Evolutionary conservation across 1,140 invertebrate species (phyloP).

Genomic region (Caenorhabditis briggsae): DNA sequence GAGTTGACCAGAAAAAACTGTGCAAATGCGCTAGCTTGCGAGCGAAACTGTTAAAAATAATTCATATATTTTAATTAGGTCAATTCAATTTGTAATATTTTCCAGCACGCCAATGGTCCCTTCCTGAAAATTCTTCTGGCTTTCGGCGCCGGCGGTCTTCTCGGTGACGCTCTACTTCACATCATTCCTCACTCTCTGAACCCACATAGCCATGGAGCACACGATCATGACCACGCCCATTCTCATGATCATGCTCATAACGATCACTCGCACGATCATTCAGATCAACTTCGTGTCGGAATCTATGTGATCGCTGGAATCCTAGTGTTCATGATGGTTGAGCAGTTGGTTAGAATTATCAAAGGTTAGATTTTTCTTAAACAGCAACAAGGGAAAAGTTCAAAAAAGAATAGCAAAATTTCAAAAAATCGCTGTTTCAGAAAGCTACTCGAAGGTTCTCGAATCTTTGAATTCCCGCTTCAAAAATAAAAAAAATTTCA

Average conservation of each 20-base stretch:
- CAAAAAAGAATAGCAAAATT: too few relatives aligned
- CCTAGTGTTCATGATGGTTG: constrained; percentile 71
- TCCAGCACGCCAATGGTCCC: constrained; percentile 62
- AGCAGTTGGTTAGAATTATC: constrained; percentile 72
- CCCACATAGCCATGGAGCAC: constrained; percentile 80
- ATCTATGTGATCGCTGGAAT: constrained; percentile 66
- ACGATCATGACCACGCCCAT: constrained; percentile 81
- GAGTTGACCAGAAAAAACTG: too few relatives aligned
- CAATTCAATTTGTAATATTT: too few relatives aligned
- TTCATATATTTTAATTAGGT: too few relatives aligned
- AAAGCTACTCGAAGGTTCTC: too few relatives aligned
- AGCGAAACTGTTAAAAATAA: too few relatives aligned
- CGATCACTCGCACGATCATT: constrained; percentile 69
- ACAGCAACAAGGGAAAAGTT: constrained; percentile 32
- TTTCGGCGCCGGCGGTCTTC: constrained; percentile 92
- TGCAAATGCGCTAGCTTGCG: too few relatives aligned
- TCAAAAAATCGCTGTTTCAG: too few relatives aligned
- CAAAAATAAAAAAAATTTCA: too few relatives aligned
- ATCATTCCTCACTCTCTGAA: constrained; percentile 90
- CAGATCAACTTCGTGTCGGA: constrained; percentile 68
- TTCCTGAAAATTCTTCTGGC: constrained; percentile 88
- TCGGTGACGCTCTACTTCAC: constrained; percentile 96
- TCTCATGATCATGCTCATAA: constrained; percentile 53
- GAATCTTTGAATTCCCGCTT: too few relatives aligned
- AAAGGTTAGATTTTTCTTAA: constrained; percentile 54